These are phyloP conservation scores for Ochropleura plecta DNA, from an alignment of 2,888 invertebrate genomes.

Conservation along the genomic window DNA sequence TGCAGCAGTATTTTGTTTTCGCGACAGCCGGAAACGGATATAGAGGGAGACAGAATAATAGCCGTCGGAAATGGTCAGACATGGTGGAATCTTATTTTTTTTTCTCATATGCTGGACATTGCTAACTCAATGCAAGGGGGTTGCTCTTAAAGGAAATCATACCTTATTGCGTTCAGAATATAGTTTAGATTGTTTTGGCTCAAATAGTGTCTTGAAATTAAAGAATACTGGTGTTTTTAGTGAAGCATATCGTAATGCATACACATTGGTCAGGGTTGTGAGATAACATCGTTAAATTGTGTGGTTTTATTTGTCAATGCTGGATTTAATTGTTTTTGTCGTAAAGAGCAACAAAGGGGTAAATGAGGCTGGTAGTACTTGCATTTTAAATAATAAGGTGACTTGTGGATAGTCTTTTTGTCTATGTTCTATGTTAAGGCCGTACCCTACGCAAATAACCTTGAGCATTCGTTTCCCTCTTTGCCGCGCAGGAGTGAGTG, in stretches of 20 bases:
- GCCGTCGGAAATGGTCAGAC: conserved; percentile 91
- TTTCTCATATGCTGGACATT: conserved; percentile 85
- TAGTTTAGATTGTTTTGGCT: conserved; percentile 58
- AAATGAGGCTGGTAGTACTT: background rate
- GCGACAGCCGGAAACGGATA: conserved; percentile 90
- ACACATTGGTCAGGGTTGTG: conserved; percentile 71
- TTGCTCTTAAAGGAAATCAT: conserved; percentile 60
- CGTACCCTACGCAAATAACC: too few relatives aligned
- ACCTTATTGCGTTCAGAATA: conserved; percentile 59
- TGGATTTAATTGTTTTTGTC: conserved; percentile 31
- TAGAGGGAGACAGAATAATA: conserved; percentile 91
- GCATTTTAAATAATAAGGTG: too few relatives aligned
- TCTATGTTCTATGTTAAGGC: too few relatives aligned
- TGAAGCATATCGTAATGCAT: conserved; percentile 75
- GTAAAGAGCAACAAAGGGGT: conserved; percentile 3
- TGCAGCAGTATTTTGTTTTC: conserved; percentile 87
- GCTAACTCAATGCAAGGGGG: conserved; percentile 80
- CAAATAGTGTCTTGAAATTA: conserved; percentile 62
- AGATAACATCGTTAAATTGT: conserved; percentile 67
- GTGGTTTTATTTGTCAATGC: conserved; percentile 47
- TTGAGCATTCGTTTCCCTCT: too few relatives aligned
- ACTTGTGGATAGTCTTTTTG: too few relatives aligned
- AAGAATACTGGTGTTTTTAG: conserved; percentile 66
- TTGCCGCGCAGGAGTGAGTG: too few relatives aligned
- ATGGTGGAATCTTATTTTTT: conserved; percentile 88